These are phyloP conservation scores for Oreotrochilus melanogaster DNA, from an alignment of 2,113 vertebrate genomes.

Conservation along the genomic window DNA sequence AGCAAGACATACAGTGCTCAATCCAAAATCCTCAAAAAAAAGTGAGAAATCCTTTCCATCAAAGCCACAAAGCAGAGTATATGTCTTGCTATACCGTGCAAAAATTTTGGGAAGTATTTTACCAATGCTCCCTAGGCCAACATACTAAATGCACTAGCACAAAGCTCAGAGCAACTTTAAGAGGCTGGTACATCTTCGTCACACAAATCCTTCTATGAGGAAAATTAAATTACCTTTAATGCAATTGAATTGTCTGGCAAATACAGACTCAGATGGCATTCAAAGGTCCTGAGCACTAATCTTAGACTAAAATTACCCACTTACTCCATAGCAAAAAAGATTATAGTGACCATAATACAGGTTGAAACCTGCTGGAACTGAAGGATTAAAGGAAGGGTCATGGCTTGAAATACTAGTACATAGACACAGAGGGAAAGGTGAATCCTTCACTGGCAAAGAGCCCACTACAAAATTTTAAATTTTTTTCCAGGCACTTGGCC, in stretches of 20 bases:
- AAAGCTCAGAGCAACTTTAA: neutral
- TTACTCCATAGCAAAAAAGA: conserved; percentile 24
- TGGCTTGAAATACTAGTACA: neutral
- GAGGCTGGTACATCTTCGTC: neutral
- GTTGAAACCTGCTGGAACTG: neutral
- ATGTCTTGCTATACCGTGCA: neutral
- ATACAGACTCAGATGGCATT: conserved; percentile 39
- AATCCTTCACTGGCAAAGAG: neutral
- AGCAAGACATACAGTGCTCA: neutral
- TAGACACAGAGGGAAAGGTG: neutral
- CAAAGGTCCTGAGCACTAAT: conserved; percentile 31
- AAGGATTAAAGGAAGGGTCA: neutral
- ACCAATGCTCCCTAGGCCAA: neutral
- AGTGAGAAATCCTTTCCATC: neutral
- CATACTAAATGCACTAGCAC: neutral
- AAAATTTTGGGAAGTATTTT: neutral
- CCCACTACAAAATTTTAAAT: neutral
- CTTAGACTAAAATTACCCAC: conserved; percentile 41
- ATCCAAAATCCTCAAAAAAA: neutral
- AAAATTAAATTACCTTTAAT: neutral
- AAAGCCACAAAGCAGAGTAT: neutral
- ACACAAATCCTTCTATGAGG: neutral
- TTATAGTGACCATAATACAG: neutral
- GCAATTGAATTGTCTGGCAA: conserved; percentile 41
- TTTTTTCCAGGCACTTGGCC: neutral